Conservation (phyloP, 2,888 invertebrate species). For the Hemithea aestivaria region DNA sequence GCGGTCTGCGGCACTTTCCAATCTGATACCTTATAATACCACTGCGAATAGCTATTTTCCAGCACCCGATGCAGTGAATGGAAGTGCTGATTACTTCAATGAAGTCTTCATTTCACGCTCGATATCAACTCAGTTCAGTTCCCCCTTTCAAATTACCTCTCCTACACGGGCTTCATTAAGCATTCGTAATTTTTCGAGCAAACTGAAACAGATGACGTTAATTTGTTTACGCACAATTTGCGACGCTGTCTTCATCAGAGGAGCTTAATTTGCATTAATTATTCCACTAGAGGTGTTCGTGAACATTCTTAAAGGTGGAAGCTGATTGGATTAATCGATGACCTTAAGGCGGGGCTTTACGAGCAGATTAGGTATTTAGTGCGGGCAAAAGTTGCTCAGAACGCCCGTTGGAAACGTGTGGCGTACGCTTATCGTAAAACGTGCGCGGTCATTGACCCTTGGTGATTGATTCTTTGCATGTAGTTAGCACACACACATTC, state of each 20-base stretch:
- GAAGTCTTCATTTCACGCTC: constrained; percentile 11
- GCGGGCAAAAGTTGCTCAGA: too few relatives aligned
- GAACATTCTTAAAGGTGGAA: constrained; percentile 1
- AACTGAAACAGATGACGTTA: constrained; percentile 24
- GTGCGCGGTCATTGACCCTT: too few relatives aligned
- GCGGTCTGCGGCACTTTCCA: too few relatives aligned
- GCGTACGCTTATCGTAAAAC: too few relatives aligned
- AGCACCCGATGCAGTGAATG: too few relatives aligned
- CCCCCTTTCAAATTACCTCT: constrained; percentile 11
- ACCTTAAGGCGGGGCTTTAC: too few relatives aligned
- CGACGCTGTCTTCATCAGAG: constrained; percentile 17
- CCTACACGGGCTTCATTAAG: constrained; percentile 13
- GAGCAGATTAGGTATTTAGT: too few relatives aligned
- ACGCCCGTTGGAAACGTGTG: too few relatives aligned
- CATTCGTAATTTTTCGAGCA: constrained; percentile 17
- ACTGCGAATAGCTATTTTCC: too few relatives aligned
- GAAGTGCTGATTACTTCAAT: neutral
- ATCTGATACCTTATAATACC: too few relatives aligned
- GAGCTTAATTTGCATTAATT: constrained; percentile 24
- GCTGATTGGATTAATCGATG: constrained; percentile 4
- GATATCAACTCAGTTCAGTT: constrained; percentile 1
- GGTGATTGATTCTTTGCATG: too few relatives aligned
- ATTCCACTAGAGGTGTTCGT: constrained; percentile 8
- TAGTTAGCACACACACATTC: too few relatives aligned
- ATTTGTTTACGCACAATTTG: constrained; percentile 28